Conservation (phyloP, 2,113 vertebrate genomes). For the Uria lomvia region DNA sequence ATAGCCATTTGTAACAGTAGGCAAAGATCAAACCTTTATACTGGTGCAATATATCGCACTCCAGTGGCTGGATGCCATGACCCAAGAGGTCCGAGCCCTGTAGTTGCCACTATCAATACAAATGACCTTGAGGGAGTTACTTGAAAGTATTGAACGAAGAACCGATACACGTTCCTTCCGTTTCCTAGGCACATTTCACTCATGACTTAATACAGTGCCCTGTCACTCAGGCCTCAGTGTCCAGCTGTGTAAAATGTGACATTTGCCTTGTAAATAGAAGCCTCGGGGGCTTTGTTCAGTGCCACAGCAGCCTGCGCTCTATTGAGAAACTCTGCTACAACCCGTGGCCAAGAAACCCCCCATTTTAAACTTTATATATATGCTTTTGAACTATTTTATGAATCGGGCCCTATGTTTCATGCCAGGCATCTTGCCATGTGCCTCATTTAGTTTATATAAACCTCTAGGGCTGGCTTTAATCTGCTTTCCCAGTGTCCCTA, state of each 20-base stretch:
- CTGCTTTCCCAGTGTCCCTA: conserved; percentile 21
- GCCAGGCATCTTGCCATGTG: conserved; percentile 26
- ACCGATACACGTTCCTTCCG: background rate
- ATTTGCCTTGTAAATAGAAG: background rate
- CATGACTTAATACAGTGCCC: background rate
- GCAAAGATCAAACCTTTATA: background rate
- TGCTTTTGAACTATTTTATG: background rate
- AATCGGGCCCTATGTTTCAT: background rate
- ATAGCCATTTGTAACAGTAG: background rate
- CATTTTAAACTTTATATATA: background rate
- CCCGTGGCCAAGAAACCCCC: background rate
- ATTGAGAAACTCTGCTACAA: background rate
- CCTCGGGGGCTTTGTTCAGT: background rate
- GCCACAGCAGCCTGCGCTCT: background rate
- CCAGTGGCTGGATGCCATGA: accelerated
- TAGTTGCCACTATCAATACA: accelerated
- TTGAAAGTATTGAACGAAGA: background rate
- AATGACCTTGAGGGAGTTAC: background rate
- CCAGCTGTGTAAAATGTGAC: background rate
- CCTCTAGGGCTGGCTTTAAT: conserved; percentile 42
- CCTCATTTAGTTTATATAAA: background rate
- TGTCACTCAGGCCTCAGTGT: background rate
- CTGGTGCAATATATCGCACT: accelerated
- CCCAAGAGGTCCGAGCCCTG: background rate
- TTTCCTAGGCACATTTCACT: background rate